Conservation (phyloP, 2,888 invertebrate genomes). For the Xestia c-nigrum region DNA sequence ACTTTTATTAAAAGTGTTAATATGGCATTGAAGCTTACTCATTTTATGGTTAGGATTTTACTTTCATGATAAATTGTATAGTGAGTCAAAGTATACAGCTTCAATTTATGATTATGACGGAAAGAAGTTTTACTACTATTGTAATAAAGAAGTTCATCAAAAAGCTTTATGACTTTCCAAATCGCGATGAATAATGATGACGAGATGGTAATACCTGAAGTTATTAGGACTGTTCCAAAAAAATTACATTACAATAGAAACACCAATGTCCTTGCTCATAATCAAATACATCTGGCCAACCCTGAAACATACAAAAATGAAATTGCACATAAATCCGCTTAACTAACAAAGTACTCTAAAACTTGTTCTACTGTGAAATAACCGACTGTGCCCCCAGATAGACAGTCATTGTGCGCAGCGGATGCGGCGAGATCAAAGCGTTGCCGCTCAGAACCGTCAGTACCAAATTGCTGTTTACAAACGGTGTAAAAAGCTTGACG, state of each 20-base stretch:
- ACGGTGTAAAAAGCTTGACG: conserved; percentile 83
- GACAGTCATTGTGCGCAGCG: conserved; percentile 83
- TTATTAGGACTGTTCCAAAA: not conserved
- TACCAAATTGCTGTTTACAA: conserved; percentile 84
- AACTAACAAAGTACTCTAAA: conserved; percentile 62
- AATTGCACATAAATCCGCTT: conserved; percentile 65
- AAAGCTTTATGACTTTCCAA: not conserved
- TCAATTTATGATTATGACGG: conserved; percentile 15
- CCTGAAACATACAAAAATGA: conserved; percentile 38
- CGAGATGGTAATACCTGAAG: not conserved
- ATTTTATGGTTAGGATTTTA: conserved; percentile 25
- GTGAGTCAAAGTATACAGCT: conserved; percentile 19
- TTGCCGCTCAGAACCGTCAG: conserved; percentile 71
- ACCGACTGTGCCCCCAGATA: conserved; percentile 73
- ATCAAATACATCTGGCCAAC: conserved; percentile 10
- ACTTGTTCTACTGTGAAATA: conserved; percentile 69
- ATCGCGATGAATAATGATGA: not conserved
- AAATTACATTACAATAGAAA: not conserved
- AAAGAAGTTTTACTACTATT: conserved; percentile 3
- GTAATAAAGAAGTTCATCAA: not conserved
- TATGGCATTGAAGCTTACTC: conserved; percentile 22
- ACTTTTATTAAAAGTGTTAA: conserved; percentile 29
- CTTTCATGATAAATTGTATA: conserved; percentile 16
- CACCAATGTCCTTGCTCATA: not conserved
- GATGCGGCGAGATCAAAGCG: conserved; percentile 87